Percentiles rank a stretch among this genome's conserved stretches.
These are phyloP conservation scores for Saimiri boliviensis DNA, from an alignment of 2,113 vertebrate species.

Conservation along the genomic window DNA sequence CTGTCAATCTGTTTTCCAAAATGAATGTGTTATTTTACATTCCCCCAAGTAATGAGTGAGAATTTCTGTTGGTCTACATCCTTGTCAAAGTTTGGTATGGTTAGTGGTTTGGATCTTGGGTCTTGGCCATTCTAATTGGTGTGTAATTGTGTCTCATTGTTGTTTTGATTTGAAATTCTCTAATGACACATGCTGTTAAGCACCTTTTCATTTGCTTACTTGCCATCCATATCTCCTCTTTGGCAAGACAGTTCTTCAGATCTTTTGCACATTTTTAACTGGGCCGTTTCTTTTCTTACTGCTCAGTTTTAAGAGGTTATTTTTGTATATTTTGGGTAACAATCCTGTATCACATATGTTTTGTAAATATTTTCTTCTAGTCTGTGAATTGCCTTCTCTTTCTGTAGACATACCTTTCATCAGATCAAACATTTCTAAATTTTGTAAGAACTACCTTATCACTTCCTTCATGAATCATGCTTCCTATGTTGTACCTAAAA, in stretches of 20 bases:
- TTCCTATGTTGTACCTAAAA: neutral
- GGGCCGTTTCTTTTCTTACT: neutral
- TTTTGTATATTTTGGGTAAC: neutral
- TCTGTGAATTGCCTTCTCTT: neutral
- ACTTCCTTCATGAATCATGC: neutral
- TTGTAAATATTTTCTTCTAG: neutral
- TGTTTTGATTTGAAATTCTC: neutral
- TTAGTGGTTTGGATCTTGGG: neutral
- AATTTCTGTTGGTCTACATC: neutral
- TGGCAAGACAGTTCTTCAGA: neutral
- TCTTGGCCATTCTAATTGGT: neutral
- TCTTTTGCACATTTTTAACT: neutral
- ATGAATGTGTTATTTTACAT: neutral
- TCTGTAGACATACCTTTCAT: neutral
- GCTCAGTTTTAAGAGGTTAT: neutral
- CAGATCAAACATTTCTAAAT: neutral
- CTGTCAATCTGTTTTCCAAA: neutral
- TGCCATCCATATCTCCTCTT: neutral
- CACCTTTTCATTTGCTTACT: neutral
- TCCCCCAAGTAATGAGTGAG: neutral
- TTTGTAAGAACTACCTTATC: neutral
- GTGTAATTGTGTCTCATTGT: neutral
- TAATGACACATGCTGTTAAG: neutral
- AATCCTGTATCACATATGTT: neutral
- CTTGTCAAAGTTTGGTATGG: neutral